Evolutionary conservation across 2,113 vertebrate genomes (phyloP).

Genomic region (Upupa epops): DNA sequence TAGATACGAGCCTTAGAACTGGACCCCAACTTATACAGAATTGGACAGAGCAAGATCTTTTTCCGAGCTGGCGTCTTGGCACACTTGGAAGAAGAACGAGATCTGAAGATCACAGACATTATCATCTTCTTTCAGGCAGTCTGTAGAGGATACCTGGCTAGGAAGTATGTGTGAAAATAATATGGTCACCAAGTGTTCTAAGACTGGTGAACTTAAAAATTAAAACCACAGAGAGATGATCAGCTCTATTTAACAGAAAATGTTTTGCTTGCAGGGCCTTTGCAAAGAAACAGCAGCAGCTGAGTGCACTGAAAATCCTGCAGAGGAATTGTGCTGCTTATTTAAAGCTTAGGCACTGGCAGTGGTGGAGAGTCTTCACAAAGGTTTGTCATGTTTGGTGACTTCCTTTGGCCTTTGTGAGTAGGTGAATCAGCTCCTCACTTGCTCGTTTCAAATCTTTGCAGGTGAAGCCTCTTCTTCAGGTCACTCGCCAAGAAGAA

Average conservation of each 20-base stretch:
- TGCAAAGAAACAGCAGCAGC: slow-evolving; percentile 95
- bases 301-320: slow-evolving; percentile 94
- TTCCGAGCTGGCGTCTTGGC: slow-evolving; percentile 96
- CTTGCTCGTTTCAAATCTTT: neutral
- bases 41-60: slow-evolving; percentile 99
- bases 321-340: slow-evolving; percentile 98
- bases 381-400: slow-evolving; percentile 76
- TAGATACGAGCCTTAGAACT: slow-evolving; percentile 94
- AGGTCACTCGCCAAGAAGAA: slow-evolving; percentile 97
- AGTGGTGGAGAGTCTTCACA: slow-evolving; percentile 99
- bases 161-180: slow-evolving; percentile 82
- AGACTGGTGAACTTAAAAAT: neutral
- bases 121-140: slow-evolving; percentile 98
- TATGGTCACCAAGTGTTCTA: neutral
- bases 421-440: neutral
- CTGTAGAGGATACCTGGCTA: slow-evolving; percentile 93
- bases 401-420: neutral
- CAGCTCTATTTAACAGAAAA: neutral
- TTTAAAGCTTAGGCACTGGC: slow-evolving; percentile 96
- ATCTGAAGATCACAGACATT: slow-evolving; percentile 97
- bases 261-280: slow-evolving; percentile 82
- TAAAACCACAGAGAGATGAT: neutral
- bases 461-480: slow-evolving; percentile 97
- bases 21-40: slow-evolving; percentile 95
- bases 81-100: slow-evolving; percentile 94